These are phyloP conservation scores for Atherix ibis DNA, from an alignment of 2,888 invertebrate genomes.

Conservation along the genomic window DNA sequence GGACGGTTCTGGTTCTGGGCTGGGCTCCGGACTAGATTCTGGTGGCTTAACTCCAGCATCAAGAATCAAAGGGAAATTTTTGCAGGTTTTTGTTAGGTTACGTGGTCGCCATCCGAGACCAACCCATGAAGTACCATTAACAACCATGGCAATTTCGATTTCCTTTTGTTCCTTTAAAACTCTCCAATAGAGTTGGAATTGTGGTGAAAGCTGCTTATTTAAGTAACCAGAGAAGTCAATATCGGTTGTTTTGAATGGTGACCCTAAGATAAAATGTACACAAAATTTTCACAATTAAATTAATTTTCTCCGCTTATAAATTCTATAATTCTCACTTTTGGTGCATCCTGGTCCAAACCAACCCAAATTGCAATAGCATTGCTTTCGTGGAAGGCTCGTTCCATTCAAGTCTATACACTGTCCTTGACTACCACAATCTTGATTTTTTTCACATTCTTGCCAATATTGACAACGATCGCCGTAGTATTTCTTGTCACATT, in stretches of 20 bases:
- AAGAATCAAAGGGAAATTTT: constrained; percentile 57
- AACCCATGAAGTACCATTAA: constrained; percentile 77
- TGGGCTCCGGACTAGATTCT: constrained; percentile 32
- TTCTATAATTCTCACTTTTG: constrained; percentile 45
- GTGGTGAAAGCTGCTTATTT: constrained; percentile 52
- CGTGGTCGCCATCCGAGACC: constrained; percentile 84
- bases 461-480: constrained; percentile 74
- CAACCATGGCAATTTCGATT: constrained; percentile 72
- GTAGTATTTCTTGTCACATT: constrained; percentile 64
- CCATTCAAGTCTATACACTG: constrained; percentile 69
- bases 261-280: constrained; percentile 37
- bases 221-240: constrained; percentile 57
- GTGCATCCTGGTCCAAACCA: constrained; percentile 76
- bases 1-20: constrained; percentile 28
- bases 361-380: constrained; percentile 82
- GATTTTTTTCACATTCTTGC: constrained; percentile 73
- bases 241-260: constrained; percentile 55
- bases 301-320: background rate
- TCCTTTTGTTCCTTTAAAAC: constrained; percentile 69
- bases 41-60: constrained; percentile 28
- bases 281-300: background rate
- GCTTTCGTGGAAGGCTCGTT: constrained; percentile 62
- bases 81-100: constrained; percentile 55
- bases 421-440: constrained; percentile 75
- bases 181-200: constrained; percentile 71